These are phyloP conservation scores for Atherinomorus stipes DNA, from an alignment of 2,113 vertebrate genomes.

Conservation along the genomic window DNA sequence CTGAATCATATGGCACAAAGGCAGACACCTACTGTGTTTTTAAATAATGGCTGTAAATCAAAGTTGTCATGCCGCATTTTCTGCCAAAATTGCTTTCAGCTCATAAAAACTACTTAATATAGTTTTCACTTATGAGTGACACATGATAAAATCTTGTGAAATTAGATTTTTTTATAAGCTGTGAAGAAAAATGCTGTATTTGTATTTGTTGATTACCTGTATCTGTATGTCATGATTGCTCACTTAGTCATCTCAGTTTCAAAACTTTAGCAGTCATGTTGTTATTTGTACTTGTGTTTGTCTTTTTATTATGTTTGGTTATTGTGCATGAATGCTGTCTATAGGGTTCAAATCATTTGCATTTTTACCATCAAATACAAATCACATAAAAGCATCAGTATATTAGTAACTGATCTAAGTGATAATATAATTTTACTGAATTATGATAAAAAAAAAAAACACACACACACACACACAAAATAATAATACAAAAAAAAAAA, in stretches of 20 bases:
- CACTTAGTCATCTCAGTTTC: background rate
- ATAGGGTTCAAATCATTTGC: background rate
- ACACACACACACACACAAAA: too few relatives aligned
- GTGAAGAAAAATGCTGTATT: background rate
- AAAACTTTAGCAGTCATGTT: background rate
- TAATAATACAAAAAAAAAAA: too few relatives aligned
- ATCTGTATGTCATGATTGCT: background rate
- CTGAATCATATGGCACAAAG: slow-evolving; percentile 28
- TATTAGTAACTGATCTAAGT: background rate
- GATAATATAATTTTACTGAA: background rate
- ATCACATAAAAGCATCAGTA: background rate
- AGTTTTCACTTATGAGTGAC: background rate
- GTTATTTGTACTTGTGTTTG: background rate
- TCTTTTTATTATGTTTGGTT: background rate
- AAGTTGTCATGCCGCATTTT: slow-evolving; percentile 25
- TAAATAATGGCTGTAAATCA: slow-evolving; percentile 57
- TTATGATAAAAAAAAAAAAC: too few relatives aligned
- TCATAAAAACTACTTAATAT: slow-evolving; percentile 3
- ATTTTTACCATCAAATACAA: background rate
- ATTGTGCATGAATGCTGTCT: background rate
- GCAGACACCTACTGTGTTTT: slow-evolving; percentile 57
- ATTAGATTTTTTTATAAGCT: slow-evolving; percentile 3
- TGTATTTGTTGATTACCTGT: background rate
- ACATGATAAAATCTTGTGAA: slow-evolving; percentile 5
- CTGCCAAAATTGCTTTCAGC: slow-evolving; percentile 14